Evolutionary conservation across 2,797 vertebrate species (phyloP).

Genomic region (Dendrocincla tyrannina): DNA sequence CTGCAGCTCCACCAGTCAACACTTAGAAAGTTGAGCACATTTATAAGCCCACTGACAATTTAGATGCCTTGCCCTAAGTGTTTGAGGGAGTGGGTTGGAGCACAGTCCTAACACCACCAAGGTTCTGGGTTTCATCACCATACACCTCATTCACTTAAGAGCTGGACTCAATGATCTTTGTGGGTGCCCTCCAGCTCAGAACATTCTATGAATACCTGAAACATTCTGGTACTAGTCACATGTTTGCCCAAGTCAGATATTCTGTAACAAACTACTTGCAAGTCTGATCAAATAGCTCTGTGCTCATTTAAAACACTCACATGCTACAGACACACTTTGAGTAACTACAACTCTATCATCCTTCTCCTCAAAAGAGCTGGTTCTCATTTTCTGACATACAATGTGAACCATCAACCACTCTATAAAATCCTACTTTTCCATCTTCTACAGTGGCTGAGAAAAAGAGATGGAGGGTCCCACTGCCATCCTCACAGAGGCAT

Average conservation of each 20-base stretch:
- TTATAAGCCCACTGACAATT: not conserved
- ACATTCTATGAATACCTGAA: not conserved
- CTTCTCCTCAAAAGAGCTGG: not conserved
- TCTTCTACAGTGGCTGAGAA: not conserved
- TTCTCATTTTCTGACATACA: not conserved
- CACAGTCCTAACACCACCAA: not conserved
- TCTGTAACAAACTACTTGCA: not conserved
- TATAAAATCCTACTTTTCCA: not conserved
- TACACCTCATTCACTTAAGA: not conserved
- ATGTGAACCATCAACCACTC: fast-evolving
- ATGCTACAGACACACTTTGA: not conserved
- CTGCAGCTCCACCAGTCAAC: not conserved
- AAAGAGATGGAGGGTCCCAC: fast-evolving
- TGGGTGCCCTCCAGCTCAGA: not conserved
- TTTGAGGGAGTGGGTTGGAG: not conserved
- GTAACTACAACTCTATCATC: not conserved
- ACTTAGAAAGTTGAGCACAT: not conserved
- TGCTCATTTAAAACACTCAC: not conserved
- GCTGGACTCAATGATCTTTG: not conserved
- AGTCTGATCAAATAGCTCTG: not conserved
- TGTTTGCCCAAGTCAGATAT: not conserved
- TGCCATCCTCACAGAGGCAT: not conserved
- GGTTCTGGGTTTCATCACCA: not conserved
- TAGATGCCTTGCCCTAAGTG: not conserved
- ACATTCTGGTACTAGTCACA: not conserved